Conservation (phyloP, 2,797 vertebrate species). For the Falco rusticolus region DNA sequence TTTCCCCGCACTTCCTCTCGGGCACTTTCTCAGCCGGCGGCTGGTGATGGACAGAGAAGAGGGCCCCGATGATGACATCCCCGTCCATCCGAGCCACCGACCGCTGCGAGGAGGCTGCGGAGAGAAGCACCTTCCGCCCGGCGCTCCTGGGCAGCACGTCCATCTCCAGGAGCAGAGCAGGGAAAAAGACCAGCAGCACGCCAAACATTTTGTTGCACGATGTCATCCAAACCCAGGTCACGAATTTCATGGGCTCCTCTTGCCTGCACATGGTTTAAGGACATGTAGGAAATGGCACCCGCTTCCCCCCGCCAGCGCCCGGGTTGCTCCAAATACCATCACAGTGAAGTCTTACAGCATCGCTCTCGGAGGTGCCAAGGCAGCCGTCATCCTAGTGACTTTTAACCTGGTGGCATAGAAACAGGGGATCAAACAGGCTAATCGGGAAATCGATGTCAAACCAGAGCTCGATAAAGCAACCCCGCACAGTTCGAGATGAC, state of each 20-base stretch:
- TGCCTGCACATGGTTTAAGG: conserved; percentile 42
- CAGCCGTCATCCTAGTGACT: conserved; percentile 38
- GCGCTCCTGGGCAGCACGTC: conserved; percentile 77
- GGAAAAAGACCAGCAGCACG: conserved; percentile 80
- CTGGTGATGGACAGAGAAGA: conserved; percentile 98
- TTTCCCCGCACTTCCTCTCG: conserved; percentile 95
- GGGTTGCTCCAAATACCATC: conserved; percentile 44
- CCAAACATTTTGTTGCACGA: conserved; percentile 87
- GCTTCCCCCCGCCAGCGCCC: neutral
- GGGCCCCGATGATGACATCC: conserved; percentile 97
- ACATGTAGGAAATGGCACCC: conserved; percentile 13
- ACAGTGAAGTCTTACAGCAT: conserved; percentile 32
- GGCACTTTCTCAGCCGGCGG: conserved; percentile 95
- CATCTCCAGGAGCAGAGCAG: conserved; percentile 80
- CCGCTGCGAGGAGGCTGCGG: conserved; percentile 83
- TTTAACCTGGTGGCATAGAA: conserved; percentile 67
- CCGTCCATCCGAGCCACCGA: conserved; percentile 97
- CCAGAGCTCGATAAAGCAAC: neutral
- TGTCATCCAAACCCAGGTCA: conserved; percentile 76
- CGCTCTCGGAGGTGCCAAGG: conserved; percentile 1
- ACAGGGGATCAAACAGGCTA: conserved; percentile 18
- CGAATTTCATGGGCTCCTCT: conserved; percentile 52
- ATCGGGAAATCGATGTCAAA: conserved; percentile 6
- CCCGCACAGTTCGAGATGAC: neutral
- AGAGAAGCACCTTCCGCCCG: conserved; percentile 79